phyloP scores from a whole-genome alignment of 2,113 vertebrate species.

The Abramis brama region DNA sequence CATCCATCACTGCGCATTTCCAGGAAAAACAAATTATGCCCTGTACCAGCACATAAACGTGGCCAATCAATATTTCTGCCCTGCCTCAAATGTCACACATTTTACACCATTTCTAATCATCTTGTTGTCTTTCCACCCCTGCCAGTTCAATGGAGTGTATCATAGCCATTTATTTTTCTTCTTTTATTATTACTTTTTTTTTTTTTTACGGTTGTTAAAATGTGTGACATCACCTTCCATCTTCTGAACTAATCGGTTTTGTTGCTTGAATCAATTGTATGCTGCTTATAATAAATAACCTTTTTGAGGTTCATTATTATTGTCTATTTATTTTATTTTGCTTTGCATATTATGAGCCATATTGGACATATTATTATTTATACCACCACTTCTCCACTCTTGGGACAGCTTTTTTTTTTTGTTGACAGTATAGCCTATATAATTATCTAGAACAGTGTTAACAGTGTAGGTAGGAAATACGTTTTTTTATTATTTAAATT shows the following conservation, averaged over 20 bases:
- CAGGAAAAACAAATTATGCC: slow-evolving; percentile 60
- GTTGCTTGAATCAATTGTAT: neutral
- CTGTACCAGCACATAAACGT: slow-evolving; percentile 61
- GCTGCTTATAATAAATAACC: neutral
- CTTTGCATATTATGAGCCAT: neutral
- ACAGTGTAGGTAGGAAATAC: neutral
- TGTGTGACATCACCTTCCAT: slow-evolving; percentile 18
- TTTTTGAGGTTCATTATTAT: slow-evolving; percentile 1
- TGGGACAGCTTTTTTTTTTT: too few relatives aligned
- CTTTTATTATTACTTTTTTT: neutral
- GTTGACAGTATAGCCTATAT: neutral
- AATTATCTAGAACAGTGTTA: too few relatives aligned
- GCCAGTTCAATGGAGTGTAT: slow-evolving; percentile 38
- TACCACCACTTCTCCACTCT: neutral
- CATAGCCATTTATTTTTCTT: slow-evolving; percentile 4
- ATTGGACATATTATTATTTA: neutral
- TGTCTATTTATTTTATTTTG: neutral
- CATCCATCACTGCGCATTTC: slow-evolving; percentile 63
- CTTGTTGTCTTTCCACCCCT: slow-evolving; percentile 55
- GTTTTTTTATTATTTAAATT: neutral
- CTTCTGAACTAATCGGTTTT: neutral
- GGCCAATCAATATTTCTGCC: slow-evolving; percentile 58
- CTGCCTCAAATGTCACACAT: slow-evolving; percentile 51
- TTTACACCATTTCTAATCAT: slow-evolving; percentile 60
- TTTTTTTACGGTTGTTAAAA: slow-evolving; percentile 4